Conservation (phyloP, 2,888 invertebrate genomes). For the Apomyelois bistriatella region DNA sequence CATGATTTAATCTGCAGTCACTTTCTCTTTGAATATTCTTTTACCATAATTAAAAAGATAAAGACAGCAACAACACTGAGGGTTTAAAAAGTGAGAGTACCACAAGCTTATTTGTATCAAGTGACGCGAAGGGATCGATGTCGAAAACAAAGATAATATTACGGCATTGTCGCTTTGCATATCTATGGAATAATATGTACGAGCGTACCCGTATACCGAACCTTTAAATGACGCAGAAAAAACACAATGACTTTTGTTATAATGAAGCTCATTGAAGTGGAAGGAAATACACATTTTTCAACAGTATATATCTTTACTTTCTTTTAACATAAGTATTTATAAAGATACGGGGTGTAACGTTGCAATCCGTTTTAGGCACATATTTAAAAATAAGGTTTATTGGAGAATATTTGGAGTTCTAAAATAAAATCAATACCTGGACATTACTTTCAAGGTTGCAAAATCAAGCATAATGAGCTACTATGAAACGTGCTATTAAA, state of each 20-base stretch:
- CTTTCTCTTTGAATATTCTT: no score
- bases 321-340: no score
- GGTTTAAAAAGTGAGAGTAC: conserved; percentile 2
- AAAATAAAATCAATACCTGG: no score
- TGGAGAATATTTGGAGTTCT: no score
- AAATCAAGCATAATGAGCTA: no score
- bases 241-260: conserved; percentile 5
- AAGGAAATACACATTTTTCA: conserved; percentile 5
- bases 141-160: conserved; percentile 2
- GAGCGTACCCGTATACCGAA: neutral
- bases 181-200: neutral
- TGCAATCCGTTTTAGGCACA: no score
- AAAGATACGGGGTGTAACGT: no score
- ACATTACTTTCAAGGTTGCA: no score
- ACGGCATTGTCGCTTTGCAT: neutral
- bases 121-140: conserved; percentile 8
- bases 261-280: conserved; percentile 1
- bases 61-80: neutral
- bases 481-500: no score
- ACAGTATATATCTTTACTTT: neutral
- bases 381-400: no score
- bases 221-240: conserved; percentile 2
- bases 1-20: no score
- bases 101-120: conserved; percentile 10
- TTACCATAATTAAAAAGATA: conserved; percentile 6